These are phyloP conservation scores for Apis cerana DNA, from an alignment of 1,140 invertebrate species.

Conservation along the genomic window DNA sequence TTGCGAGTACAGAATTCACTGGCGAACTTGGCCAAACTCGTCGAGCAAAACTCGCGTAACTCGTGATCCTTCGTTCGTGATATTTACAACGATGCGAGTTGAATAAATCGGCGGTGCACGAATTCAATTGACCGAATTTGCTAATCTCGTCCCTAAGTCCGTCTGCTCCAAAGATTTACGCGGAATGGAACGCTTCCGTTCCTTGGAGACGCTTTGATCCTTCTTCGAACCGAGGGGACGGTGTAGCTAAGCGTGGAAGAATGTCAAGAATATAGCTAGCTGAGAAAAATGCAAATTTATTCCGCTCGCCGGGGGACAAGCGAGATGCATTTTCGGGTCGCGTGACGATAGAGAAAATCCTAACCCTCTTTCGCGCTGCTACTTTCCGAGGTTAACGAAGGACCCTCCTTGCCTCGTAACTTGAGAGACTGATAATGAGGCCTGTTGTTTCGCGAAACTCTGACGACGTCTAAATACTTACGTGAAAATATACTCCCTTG, in stretches of 20 bases:
- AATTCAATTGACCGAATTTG: slow-evolving; percentile 28
- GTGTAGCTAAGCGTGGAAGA: not conserved
- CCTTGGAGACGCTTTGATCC: not conserved
- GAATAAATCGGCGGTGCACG: slow-evolving; percentile 1
- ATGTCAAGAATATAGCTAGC: not conserved
- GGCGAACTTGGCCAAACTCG: not conserved
- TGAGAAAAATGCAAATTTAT: slow-evolving; percentile 38
- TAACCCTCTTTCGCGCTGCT: not conserved
- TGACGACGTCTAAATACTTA: not conserved
- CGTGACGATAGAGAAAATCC: not conserved
- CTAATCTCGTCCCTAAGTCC: not conserved
- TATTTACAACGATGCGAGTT: slow-evolving; percentile 13
- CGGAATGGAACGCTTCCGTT: not conserved
- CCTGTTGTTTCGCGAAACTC: slow-evolving; percentile 21
- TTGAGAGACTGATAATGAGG: slow-evolving; percentile 35
- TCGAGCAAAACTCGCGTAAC: not conserved
- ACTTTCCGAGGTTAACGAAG: slow-evolving; percentile 27
- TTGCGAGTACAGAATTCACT: slow-evolving; percentile 2
- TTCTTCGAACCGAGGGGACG: not conserved
- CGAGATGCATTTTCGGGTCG: slow-evolving; percentile 3
- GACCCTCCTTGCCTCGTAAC: not conserved
- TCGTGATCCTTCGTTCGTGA: not conserved
- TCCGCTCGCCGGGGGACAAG: not conserved
- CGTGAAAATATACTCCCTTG: not conserved
- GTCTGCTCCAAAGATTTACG: not conserved